Evolutionary conservation across 1,140 invertebrate genomes (phyloP).

Genomic region (Bombus consobrinus): DNA sequence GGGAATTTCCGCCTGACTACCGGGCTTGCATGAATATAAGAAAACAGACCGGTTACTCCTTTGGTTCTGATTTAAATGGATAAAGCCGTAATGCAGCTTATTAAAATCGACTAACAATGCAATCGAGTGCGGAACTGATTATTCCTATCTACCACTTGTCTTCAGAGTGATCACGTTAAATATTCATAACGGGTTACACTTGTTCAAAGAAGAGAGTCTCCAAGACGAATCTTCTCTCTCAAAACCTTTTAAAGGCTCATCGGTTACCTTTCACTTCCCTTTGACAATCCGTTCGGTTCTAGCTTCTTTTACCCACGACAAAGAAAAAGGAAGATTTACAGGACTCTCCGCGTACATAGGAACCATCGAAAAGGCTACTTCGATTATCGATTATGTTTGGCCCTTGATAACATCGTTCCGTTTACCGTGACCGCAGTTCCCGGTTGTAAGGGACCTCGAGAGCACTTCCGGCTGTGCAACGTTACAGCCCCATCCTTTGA

Average conservation of each 20-base stretch:
- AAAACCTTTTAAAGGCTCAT: constrained; percentile 23
- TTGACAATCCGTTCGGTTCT: not conserved
- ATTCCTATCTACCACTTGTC: not conserved
- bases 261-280: not conserved
- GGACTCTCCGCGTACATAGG: not conserved
- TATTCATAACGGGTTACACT: constrained; percentile 57
- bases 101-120: constrained; percentile 41
- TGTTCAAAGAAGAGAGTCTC: constrained; percentile 10
- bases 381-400: constrained; percentile 42
- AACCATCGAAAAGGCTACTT: constrained; percentile 1
- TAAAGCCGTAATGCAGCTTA: constrained; percentile 11
- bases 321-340: not conserved
- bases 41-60: not conserved
- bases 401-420: not conserved
- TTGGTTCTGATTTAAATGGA: not conserved
- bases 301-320: not conserved
- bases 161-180: constrained; percentile 19
- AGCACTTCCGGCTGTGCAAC: constrained; percentile 52
- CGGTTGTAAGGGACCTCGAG: constrained; percentile 32
- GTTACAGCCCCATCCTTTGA: constrained; percentile 60
- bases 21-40: constrained; percentile 26
- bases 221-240: not conserved
- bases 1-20: constrained; percentile 2
- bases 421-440: constrained; percentile 7
- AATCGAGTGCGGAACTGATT: not conserved